Evolutionary conservation across 2,113 vertebrate species (phyloP).

Genomic region (Daubentonia madagascariensis): DNA sequence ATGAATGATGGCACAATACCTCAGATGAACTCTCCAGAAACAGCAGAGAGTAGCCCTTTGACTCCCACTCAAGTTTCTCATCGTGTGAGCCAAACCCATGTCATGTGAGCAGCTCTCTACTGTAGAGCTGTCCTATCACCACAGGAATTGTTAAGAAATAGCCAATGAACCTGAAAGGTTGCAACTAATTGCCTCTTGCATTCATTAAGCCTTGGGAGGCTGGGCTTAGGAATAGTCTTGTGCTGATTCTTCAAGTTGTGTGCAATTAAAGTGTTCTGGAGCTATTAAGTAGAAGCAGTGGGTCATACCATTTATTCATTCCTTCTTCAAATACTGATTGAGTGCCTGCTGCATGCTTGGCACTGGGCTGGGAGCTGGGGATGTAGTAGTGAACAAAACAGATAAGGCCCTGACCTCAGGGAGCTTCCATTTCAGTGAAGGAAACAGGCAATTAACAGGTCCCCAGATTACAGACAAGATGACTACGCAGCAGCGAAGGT

Average conservation of each 20-base stretch:
- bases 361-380: background rate
- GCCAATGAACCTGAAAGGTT: background rate
- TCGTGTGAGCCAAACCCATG: background rate
- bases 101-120: background rate
- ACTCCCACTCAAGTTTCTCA: background rate
- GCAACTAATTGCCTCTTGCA: background rate
- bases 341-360: background rate
- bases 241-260: background rate
- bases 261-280: background rate
- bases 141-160: background rate
- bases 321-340: background rate
- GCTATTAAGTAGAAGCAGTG: background rate
- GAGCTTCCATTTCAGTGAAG: background rate
- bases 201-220: background rate
- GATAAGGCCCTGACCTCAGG: background rate
- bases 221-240: background rate
- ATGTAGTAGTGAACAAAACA: background rate
- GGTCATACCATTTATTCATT: background rate
- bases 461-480: background rate
- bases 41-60: background rate
- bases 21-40: background rate
- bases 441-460: background rate
- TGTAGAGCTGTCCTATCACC: background rate
- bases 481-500: background rate
- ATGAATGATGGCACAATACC: background rate